Evolutionary conservation across 2,113 vertebrate genomes (phyloP), one percentile per base, ranked within the genome.

Genomic region (Chamaea fasciata): DNA sequence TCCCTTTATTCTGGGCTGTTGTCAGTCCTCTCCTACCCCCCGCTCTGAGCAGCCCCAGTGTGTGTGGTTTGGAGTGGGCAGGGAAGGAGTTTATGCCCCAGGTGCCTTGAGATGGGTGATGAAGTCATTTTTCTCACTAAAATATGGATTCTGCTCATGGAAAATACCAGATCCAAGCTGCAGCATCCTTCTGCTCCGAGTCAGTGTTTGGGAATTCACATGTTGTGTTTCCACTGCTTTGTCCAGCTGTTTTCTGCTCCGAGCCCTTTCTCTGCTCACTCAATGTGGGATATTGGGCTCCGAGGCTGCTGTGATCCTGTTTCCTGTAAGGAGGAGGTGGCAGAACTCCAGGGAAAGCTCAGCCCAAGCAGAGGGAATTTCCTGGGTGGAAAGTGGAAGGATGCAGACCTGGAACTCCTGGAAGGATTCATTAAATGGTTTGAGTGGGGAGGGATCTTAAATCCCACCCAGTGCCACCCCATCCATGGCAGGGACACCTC

Each of bases 401-500:
- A 4, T 0, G 4, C 33, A 59, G 42, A 56, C 2, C 21, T 0
- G 1, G 9, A 23, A 22, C 15, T 68, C 17, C 60, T 82, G 64
- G 1, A 1, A 52, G 20, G 27, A 37, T 44, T 59, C 10, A 44
- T 64, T 11, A 5, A 33, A 42, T 13, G 17, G 6, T 57, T 65
- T 27, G 31, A 26, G 8, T 13, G 1, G 18, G 1, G 21, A 73
- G 3, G 12, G 31, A 50, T 1, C 17, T 3, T 0, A 67, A 26
- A 76, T 0, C 16, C 4, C 71, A 1, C 0, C 42, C 35, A 24
- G 15, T n/a, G 3, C 52, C 49, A 12, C 12, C 26, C 41, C 30
- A 7, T 26, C 57, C 57, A 31, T 23, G 67, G 26, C 49, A 71
- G 50, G 33, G 68, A 21, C 77, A 20, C 33, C 42, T 88, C 0